Evolutionary conservation across 2,888 invertebrate genomes (phyloP).

Genomic region (Drosophila subquinaria): DNA sequence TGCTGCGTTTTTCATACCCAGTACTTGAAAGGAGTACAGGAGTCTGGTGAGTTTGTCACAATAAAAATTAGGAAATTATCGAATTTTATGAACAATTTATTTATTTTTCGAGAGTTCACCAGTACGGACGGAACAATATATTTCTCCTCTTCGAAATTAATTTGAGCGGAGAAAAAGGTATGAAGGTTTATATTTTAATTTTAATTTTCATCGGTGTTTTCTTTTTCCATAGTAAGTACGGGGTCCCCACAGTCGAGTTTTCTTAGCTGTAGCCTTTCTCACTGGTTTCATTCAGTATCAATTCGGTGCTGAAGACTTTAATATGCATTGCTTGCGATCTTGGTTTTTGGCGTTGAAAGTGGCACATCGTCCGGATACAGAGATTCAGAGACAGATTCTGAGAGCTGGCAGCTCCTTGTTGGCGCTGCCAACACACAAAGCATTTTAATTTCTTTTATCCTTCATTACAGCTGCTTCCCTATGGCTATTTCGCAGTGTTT

Average conservation of each 20-base stretch:
- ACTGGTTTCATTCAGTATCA: slow-evolving; percentile 21
- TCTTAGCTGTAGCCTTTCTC: neutral
- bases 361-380: slow-evolving; percentile 53
- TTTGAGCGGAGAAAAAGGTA: too few relatives aligned
- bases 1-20: slow-evolving; percentile 7
- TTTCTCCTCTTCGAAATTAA: too few relatives aligned
- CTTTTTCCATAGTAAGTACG: neutral
- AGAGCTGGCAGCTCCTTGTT: slow-evolving; percentile 41
- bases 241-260: neutral
- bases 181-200: too few relatives aligned
- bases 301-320: slow-evolving; percentile 58
- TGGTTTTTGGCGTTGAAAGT: slow-evolving; percentile 56
- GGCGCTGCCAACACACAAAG: slow-evolving; percentile 70
- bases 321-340: slow-evolving; percentile 64
- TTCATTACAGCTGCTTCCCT: slow-evolving; percentile 80
- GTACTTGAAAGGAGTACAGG: neutral
- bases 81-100: neutral
- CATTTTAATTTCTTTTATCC: slow-evolving; percentile 77
- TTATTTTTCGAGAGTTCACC: too few relatives aligned
- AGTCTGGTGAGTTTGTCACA: neutral
- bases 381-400: slow-evolving; percentile 35
- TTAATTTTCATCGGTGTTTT: too few relatives aligned
- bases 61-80: neutral
- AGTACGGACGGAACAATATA: too few relatives aligned
- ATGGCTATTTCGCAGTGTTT: slow-evolving; percentile 76